Conservation (phyloP, 1,140 invertebrate genomes). For the Apis cerana region DNA sequence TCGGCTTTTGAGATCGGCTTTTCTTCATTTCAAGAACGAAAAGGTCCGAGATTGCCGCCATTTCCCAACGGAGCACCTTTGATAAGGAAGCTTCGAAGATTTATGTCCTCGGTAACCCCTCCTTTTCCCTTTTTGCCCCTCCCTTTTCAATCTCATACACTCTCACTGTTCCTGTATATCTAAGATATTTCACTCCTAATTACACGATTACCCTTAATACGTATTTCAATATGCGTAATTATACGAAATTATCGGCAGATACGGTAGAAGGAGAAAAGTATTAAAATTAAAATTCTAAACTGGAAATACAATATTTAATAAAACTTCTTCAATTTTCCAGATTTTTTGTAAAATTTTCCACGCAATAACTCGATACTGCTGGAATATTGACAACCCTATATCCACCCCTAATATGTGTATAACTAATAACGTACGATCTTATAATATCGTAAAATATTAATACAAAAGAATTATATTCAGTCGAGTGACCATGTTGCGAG, state of each 20-base stretch:
- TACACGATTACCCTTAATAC: background rate
- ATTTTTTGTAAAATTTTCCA: too few relatives aligned
- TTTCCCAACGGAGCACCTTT: conserved; percentile 66
- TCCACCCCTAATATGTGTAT: too few relatives aligned
- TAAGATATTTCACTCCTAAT: conserved; percentile 38
- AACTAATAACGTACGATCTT: too few relatives aligned
- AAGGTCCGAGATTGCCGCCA: conserved; percentile 66
- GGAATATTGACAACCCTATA: too few relatives aligned
- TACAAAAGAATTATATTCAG: background rate
- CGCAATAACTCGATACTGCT: too few relatives aligned
- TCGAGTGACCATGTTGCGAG: too few relatives aligned
- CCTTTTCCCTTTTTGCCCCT: conserved; percentile 58
- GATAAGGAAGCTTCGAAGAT: conserved; percentile 70
- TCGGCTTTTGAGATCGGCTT: conserved; percentile 68
- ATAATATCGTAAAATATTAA: too few relatives aligned
- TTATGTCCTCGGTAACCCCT: conserved; percentile 74
- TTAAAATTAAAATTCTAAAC: too few relatives aligned
- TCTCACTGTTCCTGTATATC: conserved; percentile 35
- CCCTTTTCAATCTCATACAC: conserved; percentile 50
- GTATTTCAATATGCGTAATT: background rate
- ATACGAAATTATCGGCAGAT: too few relatives aligned
- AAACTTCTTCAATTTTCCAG: too few relatives aligned
- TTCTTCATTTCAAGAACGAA: conserved; percentile 73
- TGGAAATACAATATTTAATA: too few relatives aligned
- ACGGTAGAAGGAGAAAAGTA: too few relatives aligned